phyloP scores from a whole-genome alignment of 2,113 vertebrate genomes.

The Spilogale gracilis region DNA sequence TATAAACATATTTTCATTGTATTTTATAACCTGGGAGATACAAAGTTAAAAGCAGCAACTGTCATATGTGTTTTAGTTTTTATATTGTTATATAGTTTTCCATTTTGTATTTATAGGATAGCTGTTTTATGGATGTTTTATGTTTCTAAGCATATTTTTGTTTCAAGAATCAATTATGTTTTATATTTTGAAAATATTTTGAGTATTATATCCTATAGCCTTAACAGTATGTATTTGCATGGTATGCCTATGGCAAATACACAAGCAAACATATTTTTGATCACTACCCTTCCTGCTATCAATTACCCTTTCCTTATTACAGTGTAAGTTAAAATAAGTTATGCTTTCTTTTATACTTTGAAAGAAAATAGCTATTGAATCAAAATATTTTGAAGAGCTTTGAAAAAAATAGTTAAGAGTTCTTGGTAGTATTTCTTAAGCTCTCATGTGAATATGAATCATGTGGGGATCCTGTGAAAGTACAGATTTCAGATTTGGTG shows the following conservation, averaged over 20 bases:
- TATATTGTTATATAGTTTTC: not conserved
- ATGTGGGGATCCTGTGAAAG: not conserved
- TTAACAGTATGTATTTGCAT: not conserved
- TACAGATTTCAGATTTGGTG: rapidly evolving
- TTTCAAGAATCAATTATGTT: not conserved
- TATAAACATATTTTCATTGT: not conserved
- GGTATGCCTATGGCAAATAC: not conserved
- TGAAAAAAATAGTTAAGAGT: not conserved
- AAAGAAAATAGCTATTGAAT: constrained; percentile 44
- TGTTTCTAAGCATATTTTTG: constrained; percentile 6
- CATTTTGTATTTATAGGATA: constrained; percentile 48
- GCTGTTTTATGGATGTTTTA: not conserved
- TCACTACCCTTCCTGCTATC: not conserved
- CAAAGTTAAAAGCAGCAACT: constrained; percentile 1
- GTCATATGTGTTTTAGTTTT: not conserved
- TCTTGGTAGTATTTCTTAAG: not conserved
- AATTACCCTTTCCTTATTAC: not conserved
- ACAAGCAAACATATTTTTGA: not conserved
- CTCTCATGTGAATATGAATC: not conserved
- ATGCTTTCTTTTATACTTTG: not conserved
- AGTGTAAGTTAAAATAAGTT: constrained; percentile 12
- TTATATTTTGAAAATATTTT: constrained; percentile 12
- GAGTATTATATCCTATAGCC: not conserved
- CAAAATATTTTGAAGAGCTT: not conserved
- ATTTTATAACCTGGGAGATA: not conserved